Conservation (phyloP, 2,797 vertebrate species). For the Leptodactylus fallax region DNA sequence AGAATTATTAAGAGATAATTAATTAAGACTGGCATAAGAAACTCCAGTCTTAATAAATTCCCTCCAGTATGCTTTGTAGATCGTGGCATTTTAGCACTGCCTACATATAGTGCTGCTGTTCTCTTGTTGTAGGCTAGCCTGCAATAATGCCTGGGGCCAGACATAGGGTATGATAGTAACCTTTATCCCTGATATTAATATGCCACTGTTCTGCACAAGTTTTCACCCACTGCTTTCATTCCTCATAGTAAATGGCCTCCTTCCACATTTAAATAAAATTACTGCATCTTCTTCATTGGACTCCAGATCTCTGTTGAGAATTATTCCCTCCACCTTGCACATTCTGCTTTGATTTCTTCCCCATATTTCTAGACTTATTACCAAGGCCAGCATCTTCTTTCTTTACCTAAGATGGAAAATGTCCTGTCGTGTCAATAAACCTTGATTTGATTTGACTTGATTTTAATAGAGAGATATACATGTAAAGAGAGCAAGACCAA, state of each 20-base stretch:
- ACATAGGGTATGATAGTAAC: not conserved
- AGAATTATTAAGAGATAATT: too few relatives aligned
- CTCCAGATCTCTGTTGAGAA: slow-evolving; percentile 13
- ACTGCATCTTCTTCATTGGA: slow-evolving; percentile 12
- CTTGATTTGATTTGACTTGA: slow-evolving; percentile 58
- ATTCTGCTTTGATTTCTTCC: slow-evolving; percentile 35
- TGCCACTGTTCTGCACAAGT: not conserved
- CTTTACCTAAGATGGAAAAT: slow-evolving; percentile 49
- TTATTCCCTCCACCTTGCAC: slow-evolving; percentile 28
- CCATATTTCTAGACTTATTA: slow-evolving; percentile 45
- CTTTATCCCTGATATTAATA: not conserved
- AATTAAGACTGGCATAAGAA: too few relatives aligned
- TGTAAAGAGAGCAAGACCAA: slow-evolving; percentile 38
- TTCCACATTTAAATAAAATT: slow-evolving; percentile 35
- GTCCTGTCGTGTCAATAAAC: slow-evolving; percentile 58
- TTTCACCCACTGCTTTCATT: not conserved
- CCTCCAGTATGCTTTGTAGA: not conserved
- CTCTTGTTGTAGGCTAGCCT: not conserved
- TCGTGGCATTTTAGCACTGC: not conserved
- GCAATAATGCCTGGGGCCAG: not conserved
- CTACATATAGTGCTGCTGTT: not conserved
- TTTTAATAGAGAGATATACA: slow-evolving; percentile 54
- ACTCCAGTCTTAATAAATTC: too few relatives aligned
- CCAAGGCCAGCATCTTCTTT: slow-evolving; percentile 40
- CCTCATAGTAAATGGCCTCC: not conserved